Base-by-base conservation (phyloP, 2,888 invertebrate genomes). In the Drosophila pegasa region DNA sequence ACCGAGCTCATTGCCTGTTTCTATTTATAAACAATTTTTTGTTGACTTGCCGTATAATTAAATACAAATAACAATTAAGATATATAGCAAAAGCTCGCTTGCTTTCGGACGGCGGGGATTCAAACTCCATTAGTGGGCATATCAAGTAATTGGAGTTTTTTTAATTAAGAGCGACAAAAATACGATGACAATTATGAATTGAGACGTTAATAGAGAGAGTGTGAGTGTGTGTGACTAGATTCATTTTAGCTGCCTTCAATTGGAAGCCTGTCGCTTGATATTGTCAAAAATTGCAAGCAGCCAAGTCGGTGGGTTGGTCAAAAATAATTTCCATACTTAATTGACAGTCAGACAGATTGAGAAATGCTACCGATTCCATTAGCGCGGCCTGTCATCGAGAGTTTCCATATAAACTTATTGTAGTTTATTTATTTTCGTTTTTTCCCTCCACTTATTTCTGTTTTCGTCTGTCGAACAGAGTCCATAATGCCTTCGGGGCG, bases 361-460 rank as follows among this genome's bases (percentile, higher is more conserved):
- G 65, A 69, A 66, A 59, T 76, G 82, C 85, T 85, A 85, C 87
- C 85, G 78, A 71, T 78, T 87, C 82, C 87, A 83, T 81, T 87
- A 76, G 71, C 56, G 29, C 27, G 50, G 69, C 70, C 76, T 83
- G 88, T 85, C 78, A 66, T 47, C 67, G 45, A 48, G 31, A 71
- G 40, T 58, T 41, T 51, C 48, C 47, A 18, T 35, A 64, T 50
- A 69, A 41, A 59, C 51, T 41, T 60, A 37, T 47, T n/a, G n/a
- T n/a, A n/a, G n/a, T n/a, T n/a, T n/a, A n/a, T n/a, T n/a, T n/a
- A 37, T 47, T 65, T 37, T 27, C 2, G 63, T 31, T 58, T 54
- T 29, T 12, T n/a, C n/a, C n/a, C 12, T 37, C 40, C 37, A 45
- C 38, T 68, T 68, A n/a, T 33, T 48, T 48, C 4, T 9, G 18